Base-by-base conservation (phyloP, 2,888 invertebrate genomes). In the Chymomyza amoena region DNA sequence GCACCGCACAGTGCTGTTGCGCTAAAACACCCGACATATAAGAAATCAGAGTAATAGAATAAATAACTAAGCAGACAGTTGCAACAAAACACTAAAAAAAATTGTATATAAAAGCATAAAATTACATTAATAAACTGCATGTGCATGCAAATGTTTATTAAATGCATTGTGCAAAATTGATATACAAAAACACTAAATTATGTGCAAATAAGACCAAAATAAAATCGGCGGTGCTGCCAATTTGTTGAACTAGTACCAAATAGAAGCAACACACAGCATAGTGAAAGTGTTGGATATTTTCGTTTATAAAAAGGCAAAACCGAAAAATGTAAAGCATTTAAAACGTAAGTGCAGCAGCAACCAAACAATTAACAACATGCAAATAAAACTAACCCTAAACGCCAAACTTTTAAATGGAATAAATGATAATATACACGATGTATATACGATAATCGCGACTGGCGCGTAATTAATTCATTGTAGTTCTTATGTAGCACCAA, bases 331-430 rank as follows among this genome's bases (percentile, higher is more conserved):
- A 10, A n/a, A 54, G 7, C 32, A 57, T 62, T 59, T 68, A 13
- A 64, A 72, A 74, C 76, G 39, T 73, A 76, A 78, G 79, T 65
- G 70, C 70, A 64, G 75, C 67, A 77, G 16, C 16, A 51, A 54
- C 6, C 1, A 18, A 54, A 54, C 3, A 18, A 54, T 5, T 10
- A 54, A 51, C 4, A 6, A n/a, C 16, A 54, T 18, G 18, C 10
- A 20, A 54, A 54, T 9, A 5, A 54, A 54, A 9, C 18, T 16
- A 13, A 4, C 4, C n/a, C 1, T 52, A 13, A 1, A 16, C 16
- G 15, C n/a, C 6, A n/a, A 13, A 13, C 15, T 9, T 52, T 52
- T 36, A 36, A 6, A 36, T 9, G 7, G 39, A 0, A 10, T 13
- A 13, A 45, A 45, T 45, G 6, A 45, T 45, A 36, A 36, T 36